A percentile compares a stretch with the other conserved stretches of the same genome.
Evolutionary conservation across 2,113 vertebrate species (phyloP).

Genomic region (Eptesicus fuscus): DNA sequence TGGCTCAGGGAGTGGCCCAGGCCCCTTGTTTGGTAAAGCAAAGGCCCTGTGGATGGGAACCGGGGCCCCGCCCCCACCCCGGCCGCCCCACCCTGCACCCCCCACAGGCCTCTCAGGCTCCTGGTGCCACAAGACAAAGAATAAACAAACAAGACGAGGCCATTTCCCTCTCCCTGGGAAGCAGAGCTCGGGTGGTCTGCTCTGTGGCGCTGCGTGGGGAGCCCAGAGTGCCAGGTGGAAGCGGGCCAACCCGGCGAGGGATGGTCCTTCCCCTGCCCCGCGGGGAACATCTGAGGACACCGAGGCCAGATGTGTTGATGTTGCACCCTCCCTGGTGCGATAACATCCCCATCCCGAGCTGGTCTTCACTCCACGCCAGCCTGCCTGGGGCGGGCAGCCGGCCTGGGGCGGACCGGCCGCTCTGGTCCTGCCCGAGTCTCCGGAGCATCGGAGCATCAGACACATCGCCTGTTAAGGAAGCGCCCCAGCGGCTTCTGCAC

Average conservation of each 20-base stretch:
- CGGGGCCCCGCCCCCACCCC: neutral
- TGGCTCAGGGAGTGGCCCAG: neutral
- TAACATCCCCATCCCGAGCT: neutral
- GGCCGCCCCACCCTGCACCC: neutral
- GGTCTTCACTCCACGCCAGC: neutral
- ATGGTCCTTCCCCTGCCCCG: neutral
- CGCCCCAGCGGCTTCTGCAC: conserved; percentile 30
- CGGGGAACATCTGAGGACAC: conserved; percentile 47
- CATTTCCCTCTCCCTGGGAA: conserved; percentile 45
- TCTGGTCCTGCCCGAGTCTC: neutral
- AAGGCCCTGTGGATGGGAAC: neutral
- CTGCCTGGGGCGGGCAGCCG: neutral
- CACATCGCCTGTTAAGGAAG: conserved; percentile 63
- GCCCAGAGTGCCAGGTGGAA: neutral
- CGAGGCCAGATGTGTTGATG: conserved; percentile 34
- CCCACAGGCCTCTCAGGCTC: neutral
- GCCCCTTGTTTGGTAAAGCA: neutral
- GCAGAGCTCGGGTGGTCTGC: conserved; percentile 59
- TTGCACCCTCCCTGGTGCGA: neutral
- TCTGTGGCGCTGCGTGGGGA: conserved; percentile 29
- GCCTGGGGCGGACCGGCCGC: neutral
- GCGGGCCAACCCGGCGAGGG: neutral
- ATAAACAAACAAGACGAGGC: conserved; percentile 43
- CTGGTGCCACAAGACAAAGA: conserved; percentile 8
- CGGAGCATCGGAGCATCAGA: neutral